Evolutionary conservation across 2,888 invertebrate species (phyloP), one percentile per base, ranked within the genome.

Genomic region (Campopleginae sp.): DNA sequence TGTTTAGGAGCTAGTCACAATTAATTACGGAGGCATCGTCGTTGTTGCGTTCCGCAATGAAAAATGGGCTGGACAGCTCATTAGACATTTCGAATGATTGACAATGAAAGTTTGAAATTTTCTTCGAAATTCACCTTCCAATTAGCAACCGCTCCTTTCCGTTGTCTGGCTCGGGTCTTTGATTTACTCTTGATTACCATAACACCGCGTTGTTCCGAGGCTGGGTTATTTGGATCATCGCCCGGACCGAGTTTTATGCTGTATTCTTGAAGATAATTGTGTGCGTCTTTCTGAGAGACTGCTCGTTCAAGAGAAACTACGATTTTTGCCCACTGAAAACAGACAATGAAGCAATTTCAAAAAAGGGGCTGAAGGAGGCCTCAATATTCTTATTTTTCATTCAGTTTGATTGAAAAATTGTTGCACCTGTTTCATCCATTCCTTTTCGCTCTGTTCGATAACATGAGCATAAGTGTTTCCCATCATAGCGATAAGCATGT

Each of bases 401-500:
- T 58, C 38, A 10, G 10, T 38, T 77, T 23, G 8, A 44, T 61
- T 31, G 14, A 14, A 46, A 23, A 79, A 51, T 33, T 6, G 31
- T 42, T 14, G 88, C 89, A 96, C 97, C 95, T 98, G 98, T 93
- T 98, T 98, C 93, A 99, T 97, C 98, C 98, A 99, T 93, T 99
- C 99, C 94, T 99, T 99, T 94, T 99, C 99, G 48, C 99, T 99
- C 93, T 99, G 98, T 93, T 98, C 98, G 89, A 99, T 99, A 84
- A 99, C 98, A 90, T 98, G 98, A 0, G 98, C 98, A 93, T 99
- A 99, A 0, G 99, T 99, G 94, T 99, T 99, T 48, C 99, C 99
- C 99, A 99, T 99, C 99, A 99, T 99, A 87, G 99, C 99, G 88
- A 99, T 99, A 94, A 99, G 95, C 97, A 97, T 99, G 96, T 99